Evolutionary conservation across 2,888 invertebrate species (phyloP).

Genomic region (Macrophya alboannulata): DNA sequence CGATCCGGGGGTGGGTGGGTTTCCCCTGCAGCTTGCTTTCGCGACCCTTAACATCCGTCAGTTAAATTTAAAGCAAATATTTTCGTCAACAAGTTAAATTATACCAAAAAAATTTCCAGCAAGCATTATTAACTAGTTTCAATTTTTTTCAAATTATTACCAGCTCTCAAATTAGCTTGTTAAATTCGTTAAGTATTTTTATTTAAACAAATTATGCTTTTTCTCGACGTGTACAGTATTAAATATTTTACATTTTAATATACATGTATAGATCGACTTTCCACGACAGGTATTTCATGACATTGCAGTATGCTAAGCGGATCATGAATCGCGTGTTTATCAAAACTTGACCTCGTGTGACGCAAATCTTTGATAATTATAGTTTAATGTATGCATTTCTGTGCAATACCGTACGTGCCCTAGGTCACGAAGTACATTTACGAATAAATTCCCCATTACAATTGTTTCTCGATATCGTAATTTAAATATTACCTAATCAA

Average conservation of each 20-base stretch:
- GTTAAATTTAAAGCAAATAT: background rate
- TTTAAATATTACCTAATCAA: background rate
- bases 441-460: background rate
- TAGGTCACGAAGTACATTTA: slow-evolving; percentile 8
- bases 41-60: background rate
- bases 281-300: background rate
- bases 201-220: background rate
- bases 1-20: slow-evolving; percentile 29
- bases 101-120: background rate
- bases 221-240: background rate
- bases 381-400: slow-evolving; percentile 33
- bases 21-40: slow-evolving; percentile 14
- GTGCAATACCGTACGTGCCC: background rate
- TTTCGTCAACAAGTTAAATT: background rate
- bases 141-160: background rate
- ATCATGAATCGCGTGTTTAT: slow-evolving; percentile 40
- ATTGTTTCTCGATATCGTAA: background rate
- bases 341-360: slow-evolving; percentile 42
- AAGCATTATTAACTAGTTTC: background rate
- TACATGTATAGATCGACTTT: background rate
- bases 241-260: background rate
- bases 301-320: background rate
- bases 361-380: slow-evolving; percentile 28
- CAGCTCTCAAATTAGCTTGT: background rate
- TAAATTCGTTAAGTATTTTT: background rate